Percentiles rank a stretch among this genome's conserved stretches.
phyloP scores from a whole-genome alignment of 2,113 vertebrate species.

The Oceanodroma tethys region DNA sequence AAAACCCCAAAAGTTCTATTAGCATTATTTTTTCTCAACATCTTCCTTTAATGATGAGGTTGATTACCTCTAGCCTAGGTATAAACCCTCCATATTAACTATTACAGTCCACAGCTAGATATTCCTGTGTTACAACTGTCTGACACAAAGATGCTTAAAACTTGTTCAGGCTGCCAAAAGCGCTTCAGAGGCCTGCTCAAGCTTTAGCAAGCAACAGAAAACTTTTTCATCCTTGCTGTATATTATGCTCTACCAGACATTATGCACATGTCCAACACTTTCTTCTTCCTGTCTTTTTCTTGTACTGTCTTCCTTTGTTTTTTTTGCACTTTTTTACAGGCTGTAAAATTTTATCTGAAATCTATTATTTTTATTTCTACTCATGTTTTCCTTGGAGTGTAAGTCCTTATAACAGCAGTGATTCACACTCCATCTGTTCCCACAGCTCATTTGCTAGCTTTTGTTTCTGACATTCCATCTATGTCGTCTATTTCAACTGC shows the following conservation, averaged over 20 bases:
- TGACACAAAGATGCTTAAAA: neutral
- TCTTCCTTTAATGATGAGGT: neutral
- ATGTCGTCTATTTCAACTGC: neutral
- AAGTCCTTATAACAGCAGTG: neutral
- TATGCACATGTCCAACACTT: neutral
- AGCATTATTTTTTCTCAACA: neutral
- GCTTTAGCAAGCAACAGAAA: neutral
- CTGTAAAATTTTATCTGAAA: neutral
- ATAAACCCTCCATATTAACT: neutral
- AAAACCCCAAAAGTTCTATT: neutral
- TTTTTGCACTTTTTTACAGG: neutral
- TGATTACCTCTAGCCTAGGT: neutral
- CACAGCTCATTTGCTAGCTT: conserved; percentile 15
- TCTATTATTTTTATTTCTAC: neutral
- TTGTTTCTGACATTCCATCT: neutral
- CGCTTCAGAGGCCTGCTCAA: neutral
- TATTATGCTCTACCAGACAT: neutral
- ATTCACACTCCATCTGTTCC: conserved; percentile 24
- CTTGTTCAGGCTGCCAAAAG: neutral
- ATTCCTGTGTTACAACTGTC: neutral
- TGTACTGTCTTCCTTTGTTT: neutral
- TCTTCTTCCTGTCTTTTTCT: neutral
- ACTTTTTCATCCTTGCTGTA: neutral
- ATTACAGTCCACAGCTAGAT: neutral
- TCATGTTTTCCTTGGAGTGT: neutral